Conservation (phyloP, 92 coral and sea anemone genomes). For the Galaxea fascicularis region DNA sequence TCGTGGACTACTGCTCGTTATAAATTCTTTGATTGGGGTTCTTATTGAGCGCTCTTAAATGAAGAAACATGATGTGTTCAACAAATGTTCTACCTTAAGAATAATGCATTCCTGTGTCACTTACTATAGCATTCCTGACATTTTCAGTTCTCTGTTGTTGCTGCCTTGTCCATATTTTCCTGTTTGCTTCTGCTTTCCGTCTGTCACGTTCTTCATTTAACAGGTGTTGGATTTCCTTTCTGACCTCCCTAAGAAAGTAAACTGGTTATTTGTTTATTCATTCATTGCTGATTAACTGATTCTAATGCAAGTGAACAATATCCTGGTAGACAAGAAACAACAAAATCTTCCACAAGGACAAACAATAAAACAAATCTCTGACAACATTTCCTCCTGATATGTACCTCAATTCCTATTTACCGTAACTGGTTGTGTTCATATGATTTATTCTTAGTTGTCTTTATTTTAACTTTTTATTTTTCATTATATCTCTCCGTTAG, state of each 20-base stretch:
- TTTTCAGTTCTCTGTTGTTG: conserved; percentile 67
- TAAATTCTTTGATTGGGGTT: too few species aligned
- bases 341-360: not conserved
- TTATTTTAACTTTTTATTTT: too few species aligned
- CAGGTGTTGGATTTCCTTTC: conserved; percentile 49
- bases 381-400: too few species aligned
- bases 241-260: conserved; percentile 42
- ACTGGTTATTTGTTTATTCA: not conserved
- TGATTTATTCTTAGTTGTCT: too few species aligned
- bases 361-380: not conserved
- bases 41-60: too few species aligned
- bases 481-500: too few species aligned
- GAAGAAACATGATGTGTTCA: too few species aligned
- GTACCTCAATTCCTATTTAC: too few species aligned
- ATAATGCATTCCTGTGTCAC: not conserved
- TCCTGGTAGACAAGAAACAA: not conserved
- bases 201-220: conserved; percentile 50
- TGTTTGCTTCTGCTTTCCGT: conserved; percentile 18
- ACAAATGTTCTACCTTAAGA: too few species aligned
- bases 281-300: not conserved
- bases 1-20: too few species aligned
- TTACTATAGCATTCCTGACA: conserved; percentile 78
- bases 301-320: too few species aligned
- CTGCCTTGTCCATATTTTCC: conserved; percentile 41
- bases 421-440: too few species aligned